Base-by-base conservation (phyloP, 2,888 invertebrate species). In the Parochlus steinenii region DNA sequence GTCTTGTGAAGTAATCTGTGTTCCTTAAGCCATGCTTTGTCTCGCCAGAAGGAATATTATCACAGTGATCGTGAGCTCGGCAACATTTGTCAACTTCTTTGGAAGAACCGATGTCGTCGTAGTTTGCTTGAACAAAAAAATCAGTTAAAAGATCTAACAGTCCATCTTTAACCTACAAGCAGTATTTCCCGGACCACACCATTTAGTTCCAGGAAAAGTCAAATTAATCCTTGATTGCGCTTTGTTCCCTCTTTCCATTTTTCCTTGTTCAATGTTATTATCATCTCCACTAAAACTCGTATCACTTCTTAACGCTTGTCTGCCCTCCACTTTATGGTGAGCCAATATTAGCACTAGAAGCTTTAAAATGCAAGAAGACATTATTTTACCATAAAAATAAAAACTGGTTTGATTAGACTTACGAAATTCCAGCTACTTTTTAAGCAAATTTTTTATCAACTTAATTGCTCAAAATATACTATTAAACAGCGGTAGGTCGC, bases 51-150 rank as follows among this genome's bases (percentile, higher is more conserved):
- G 48, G 56, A 46, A 52, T 50, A 4, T 54, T 51, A 8, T 55
- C 52, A 47, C 58, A 58, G 34, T 58, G 48, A 41, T 92, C 92
- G 58, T 92, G 92, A 38, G 71, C 71, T 5, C 90, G 65, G 56
- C 92, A 92, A 55, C 92, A 92, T 45, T 69, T 64, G 50, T 92
- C 90, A 4, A 86, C 81, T 28, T 72, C 69, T 10, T 74, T 70
- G 53, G 83, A 78, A 18, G 74, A 74, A 1, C 89, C 90, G 20
- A 90, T 67, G 47, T 87, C 78, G 28, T 77, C 72, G 53, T 78
- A 82, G 46, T n/a, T n/a, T n/a, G n/a, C n/a, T n/a, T n/a, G n/a
- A n/a, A n/a, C n/a, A n/a, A n/a, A n/a, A n/a, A n/a, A n/a, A n/a
- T n/a, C n/a, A n/a, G n/a, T n/a, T n/a, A n/a, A n/a, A n/a, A n/a